These are phyloP conservation scores for Myoxocephalus aenaeus DNA, from an alignment of 2,797 vertebrate genomes.

Conservation along the genomic window DNA sequence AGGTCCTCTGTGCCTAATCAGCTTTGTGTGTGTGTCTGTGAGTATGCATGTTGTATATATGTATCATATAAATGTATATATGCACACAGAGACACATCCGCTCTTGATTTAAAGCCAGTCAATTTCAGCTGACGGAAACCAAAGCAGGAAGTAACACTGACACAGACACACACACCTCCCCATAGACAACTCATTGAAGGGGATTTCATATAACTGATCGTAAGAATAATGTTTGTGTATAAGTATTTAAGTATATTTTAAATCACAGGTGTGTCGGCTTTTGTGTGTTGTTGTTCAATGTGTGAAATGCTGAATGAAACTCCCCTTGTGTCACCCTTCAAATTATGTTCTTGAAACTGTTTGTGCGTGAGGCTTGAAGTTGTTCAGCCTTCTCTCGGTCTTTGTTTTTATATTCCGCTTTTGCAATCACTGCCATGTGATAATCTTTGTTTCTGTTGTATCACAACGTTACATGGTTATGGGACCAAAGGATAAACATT, in stretches of 20 bases:
- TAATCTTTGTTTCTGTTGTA: slow-evolving; percentile 28
- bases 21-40: slow-evolving; percentile 16
- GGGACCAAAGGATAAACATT: slow-evolving; percentile 19
- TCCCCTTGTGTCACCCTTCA: slow-evolving; percentile 1
- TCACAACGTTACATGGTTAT: not conserved
- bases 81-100: slow-evolving; percentile 19
- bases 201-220: not conserved
- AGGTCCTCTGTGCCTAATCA: slow-evolving; percentile 38
- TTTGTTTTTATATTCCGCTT: slow-evolving; percentile 22
- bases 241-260: not conserved
- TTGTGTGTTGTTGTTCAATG: not conserved
- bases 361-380: slow-evolving; percentile 27
- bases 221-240: not conserved
- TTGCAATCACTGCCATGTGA: slow-evolving; percentile 11
- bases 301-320: not conserved
- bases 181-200: not conserved
- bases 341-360: slow-evolving; percentile 17
- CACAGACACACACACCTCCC: slow-evolving; percentile 24
- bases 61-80: too few species aligned
- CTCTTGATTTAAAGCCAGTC: slow-evolving; percentile 33
- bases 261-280: not conserved
- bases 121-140: slow-evolving; percentile 58
- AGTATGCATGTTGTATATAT: not conserved
- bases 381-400: not conserved
- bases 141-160: slow-evolving; percentile 58